A percentile compares a stretch with the other conserved stretches of the same genome.
Evolutionary conservation across 2,113 vertebrate species (phyloP).

Genomic region (Bubo scandiacus): DNA sequence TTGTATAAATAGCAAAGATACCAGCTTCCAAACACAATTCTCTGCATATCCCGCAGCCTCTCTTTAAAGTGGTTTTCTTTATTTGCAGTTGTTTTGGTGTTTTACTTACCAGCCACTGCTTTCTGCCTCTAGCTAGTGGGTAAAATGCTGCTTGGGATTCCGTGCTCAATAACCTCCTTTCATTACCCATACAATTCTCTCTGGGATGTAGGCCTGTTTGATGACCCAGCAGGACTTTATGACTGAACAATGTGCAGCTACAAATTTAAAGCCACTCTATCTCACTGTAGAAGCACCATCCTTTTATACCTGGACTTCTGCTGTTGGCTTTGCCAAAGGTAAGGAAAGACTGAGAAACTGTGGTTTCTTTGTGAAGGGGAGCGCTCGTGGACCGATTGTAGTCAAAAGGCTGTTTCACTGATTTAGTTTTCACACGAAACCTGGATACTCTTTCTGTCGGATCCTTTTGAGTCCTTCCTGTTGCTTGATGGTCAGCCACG

Average conservation of each 20-base stretch:
- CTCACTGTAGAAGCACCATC: slow-evolving; percentile 57
- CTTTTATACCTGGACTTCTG: slow-evolving; percentile 87
- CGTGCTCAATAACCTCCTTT: background rate
- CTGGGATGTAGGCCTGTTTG: slow-evolving; percentile 76
- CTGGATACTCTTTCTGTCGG: background rate
- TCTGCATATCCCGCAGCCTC: background rate
- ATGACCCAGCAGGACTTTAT: slow-evolving; percentile 87
- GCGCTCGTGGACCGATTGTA: accelerated
- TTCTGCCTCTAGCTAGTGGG: background rate
- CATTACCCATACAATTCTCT: background rate
- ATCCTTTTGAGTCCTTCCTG: background rate
- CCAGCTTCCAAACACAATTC: background rate
- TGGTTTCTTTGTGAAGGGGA: background rate
- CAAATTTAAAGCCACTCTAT: slow-evolving; percentile 78
- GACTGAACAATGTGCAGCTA: slow-evolving; percentile 87
- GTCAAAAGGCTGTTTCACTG: background rate
- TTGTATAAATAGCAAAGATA: background rate
- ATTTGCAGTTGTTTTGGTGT: background rate
- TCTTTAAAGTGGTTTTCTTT: background rate
- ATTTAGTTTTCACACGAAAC: background rate
- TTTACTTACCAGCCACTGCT: background rate
- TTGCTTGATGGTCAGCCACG: background rate
- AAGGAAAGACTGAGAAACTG: background rate
- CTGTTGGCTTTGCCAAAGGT: slow-evolving; percentile 83
- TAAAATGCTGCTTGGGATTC: background rate